Conservation (phyloP, 2,888 invertebrate genomes). For the Dynastes hyllus region DNA sequence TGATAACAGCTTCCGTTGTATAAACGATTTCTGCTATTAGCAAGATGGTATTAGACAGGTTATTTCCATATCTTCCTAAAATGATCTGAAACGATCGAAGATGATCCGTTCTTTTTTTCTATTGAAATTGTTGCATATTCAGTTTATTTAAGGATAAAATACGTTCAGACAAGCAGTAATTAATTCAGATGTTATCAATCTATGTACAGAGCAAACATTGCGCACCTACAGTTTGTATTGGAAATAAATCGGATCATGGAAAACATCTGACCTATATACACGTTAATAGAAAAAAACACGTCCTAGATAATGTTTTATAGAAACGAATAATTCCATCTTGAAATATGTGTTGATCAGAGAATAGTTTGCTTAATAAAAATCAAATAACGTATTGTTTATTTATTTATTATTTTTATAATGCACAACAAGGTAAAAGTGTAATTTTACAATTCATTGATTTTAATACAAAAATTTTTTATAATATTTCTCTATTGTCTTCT, state of each 20-base stretch:
- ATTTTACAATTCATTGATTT: too few relatives aligned
- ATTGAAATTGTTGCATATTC: neutral
- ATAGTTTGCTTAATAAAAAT: too few relatives aligned
- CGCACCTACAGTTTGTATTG: neutral
- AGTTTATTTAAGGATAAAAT: neutral
- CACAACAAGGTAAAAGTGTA: too few relatives aligned
- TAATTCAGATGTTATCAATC: conserved; percentile 7
- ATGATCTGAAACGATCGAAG: neutral
- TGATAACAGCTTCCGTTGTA: too few relatives aligned
- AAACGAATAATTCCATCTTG: too few relatives aligned
- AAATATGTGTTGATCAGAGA: too few relatives aligned
- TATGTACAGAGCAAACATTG: conserved; percentile 17
- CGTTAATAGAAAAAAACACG: conserved; percentile 9
- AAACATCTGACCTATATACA: conserved; percentile 3
- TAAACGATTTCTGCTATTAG: too few relatives aligned
- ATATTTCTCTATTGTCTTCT: too few relatives aligned
- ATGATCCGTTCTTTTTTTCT: neutral
- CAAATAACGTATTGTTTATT: too few relatives aligned
- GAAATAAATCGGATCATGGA: conserved; percentile 6
- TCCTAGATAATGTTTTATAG: neutral
- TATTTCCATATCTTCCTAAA: neutral
- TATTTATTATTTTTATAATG: too few relatives aligned
- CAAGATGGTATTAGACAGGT: too few relatives aligned
- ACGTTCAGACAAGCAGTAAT: neutral
- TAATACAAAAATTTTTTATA: too few relatives aligned